These are phyloP conservation scores for Lutraria lutraria DNA, from an alignment of 2,888 invertebrate genomes.

Conservation along the genomic window DNA sequence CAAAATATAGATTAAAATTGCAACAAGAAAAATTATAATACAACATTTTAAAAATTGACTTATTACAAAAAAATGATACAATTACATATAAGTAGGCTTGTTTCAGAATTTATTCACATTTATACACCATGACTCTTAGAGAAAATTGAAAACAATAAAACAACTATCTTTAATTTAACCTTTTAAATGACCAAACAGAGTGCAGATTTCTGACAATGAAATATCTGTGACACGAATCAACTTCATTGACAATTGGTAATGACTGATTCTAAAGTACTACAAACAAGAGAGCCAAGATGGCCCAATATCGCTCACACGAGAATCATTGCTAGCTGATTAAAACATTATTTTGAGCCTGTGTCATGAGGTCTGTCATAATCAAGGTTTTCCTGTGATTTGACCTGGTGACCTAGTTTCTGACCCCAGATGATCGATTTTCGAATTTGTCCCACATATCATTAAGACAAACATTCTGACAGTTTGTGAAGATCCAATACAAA, in stretches of 20 bases:
- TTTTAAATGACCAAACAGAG: not conserved
- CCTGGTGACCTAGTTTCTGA: too few relatives aligned
- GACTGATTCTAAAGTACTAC: too few relatives aligned
- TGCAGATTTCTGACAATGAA: not conserved
- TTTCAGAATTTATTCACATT: not conserved
- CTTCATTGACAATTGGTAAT: not conserved
- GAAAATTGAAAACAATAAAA: not conserved
- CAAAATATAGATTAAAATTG: not conserved
- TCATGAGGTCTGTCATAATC: too few relatives aligned
- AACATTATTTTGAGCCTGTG: too few relatives aligned
- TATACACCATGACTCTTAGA: not conserved
- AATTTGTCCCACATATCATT: too few relatives aligned
- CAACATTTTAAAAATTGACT: not conserved
- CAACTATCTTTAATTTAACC: not conserved
- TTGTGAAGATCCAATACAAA: too few relatives aligned
- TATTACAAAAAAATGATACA: not conserved
- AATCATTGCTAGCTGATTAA: too few relatives aligned
- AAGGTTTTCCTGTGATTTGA: too few relatives aligned
- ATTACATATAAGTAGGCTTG: not conserved
- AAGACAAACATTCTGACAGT: too few relatives aligned
- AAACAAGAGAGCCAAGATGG: too few relatives aligned
- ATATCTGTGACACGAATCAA: not conserved
- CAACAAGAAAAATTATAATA: not conserved
- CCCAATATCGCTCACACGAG: too few relatives aligned
- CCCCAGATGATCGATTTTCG: too few relatives aligned